Percentiles rank a stretch among this genome's conserved stretches.
These are phyloP conservation scores for Siderastrea radians DNA, from an alignment of 92 coral and sea anemone species.

Conservation along the genomic window DNA sequence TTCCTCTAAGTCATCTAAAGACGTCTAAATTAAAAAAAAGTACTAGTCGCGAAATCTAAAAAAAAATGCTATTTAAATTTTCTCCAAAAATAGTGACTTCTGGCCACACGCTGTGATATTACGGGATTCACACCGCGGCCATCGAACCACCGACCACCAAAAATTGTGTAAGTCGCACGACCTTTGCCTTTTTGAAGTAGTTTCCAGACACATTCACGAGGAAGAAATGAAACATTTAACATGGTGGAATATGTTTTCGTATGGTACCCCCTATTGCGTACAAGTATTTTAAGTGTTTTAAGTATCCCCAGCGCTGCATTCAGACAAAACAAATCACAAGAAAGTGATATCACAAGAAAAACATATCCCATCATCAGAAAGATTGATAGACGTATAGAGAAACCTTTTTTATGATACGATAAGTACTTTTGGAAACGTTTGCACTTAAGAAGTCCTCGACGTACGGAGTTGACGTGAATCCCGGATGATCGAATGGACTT, in stretches of 20 bases:
- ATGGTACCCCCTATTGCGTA: background rate
- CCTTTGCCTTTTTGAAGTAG: background rate
- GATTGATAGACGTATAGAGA: background rate
- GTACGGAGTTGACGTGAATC: no score
- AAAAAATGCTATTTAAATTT: no score
- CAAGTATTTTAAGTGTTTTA: background rate
- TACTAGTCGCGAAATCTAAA: no score
- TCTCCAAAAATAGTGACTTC: no score
- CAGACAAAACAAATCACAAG: conserved; percentile 8
- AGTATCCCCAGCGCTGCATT: background rate
- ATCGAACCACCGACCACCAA: no score
- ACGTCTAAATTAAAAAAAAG: no score
- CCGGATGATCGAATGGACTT: background rate
- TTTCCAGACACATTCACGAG: background rate
- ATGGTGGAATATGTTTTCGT: background rate
- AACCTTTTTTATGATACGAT: background rate
- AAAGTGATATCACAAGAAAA: conserved; percentile 20
- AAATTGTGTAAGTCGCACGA: no score
- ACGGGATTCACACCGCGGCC: no score
- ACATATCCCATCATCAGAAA: conserved; percentile 19
- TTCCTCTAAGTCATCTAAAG: no score
- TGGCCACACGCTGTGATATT: no score
- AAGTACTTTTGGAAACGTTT: background rate
- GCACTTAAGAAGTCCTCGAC: no score
- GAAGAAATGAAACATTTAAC: background rate